Conservation (phyloP, 1,140 invertebrate species). For the Sogatella furcifera region DNA sequence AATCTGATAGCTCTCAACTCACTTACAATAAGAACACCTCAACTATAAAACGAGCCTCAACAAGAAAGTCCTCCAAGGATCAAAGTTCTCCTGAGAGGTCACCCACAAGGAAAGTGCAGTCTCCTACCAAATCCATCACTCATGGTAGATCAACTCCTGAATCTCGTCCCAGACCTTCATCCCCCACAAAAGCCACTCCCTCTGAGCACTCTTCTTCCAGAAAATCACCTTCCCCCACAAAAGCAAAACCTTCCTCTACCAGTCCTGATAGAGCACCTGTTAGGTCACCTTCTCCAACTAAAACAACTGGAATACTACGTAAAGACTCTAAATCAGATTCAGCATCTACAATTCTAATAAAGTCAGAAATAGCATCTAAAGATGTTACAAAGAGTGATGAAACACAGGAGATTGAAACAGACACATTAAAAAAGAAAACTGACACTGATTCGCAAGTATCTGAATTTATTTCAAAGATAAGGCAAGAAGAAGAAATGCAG, state of each 20-base stretch:
- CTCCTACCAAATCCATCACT: not conserved
- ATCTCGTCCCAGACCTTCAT: too few species aligned
- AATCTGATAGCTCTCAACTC: conserved; percentile 23
- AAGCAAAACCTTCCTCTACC: not conserved
- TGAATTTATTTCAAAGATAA: too few species aligned
- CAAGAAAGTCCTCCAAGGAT: not conserved
- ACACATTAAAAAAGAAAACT: too few species aligned
- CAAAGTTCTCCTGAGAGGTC: not conserved
- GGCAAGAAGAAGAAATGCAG: too few species aligned
- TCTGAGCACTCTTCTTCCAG: too few species aligned
- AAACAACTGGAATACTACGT: conserved; percentile 7
- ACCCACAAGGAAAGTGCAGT: not conserved
- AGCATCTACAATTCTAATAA: not conserved
- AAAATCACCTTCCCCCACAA: not conserved
- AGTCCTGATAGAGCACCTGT: not conserved
- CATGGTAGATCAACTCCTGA: not conserved
- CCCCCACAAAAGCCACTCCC: too few species aligned
- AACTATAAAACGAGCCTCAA: not conserved
- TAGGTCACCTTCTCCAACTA: conserved; percentile 7
- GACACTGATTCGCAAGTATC: too few species aligned
- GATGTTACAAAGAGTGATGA: not conserved
- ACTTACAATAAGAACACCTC: conserved; percentile 19
- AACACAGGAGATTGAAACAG: not conserved
- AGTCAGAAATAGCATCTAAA: not conserved
- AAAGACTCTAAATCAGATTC: conserved; percentile 10